These are phyloP conservation scores for Eulimnadia texana DNA, from an alignment of 1,140 invertebrate species.

Conservation along the genomic window DNA sequence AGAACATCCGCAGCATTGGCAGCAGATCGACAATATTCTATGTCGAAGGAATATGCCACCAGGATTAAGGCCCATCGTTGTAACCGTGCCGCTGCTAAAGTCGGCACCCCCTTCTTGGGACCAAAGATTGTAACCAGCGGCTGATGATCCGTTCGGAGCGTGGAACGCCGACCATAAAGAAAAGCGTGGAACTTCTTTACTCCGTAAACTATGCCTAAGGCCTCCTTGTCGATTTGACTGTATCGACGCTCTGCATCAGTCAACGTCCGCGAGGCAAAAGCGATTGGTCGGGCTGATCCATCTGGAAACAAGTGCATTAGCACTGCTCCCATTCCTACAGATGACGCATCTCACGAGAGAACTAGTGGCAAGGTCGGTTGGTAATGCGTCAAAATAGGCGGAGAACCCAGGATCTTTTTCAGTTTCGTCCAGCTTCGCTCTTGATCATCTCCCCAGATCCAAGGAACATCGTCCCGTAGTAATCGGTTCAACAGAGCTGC, in stretches of 20 bases:
- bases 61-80: slow-evolving; percentile 26
- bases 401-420: slow-evolving; percentile 1
- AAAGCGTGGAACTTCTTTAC: slow-evolving; percentile 34
- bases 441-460: slow-evolving; percentile 12
- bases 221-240: slow-evolving; percentile 9
- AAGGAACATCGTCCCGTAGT: not conserved
- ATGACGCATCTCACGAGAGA: slow-evolving; percentile 30
- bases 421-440: slow-evolving; percentile 17
- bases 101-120: slow-evolving; percentile 23
- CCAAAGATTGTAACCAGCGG: slow-evolving; percentile 30
- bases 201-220: slow-evolving; percentile 8
- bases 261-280: slow-evolving; percentile 23
- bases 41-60: slow-evolving; percentile 25
- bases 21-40: too few species aligned
- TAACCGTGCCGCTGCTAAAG: slow-evolving; percentile 24
- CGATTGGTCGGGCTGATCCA: slow-evolving; percentile 24
- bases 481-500: slow-evolving; percentile 28
- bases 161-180: slow-evolving; percentile 30
- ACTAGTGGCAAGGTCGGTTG: slow-evolving; percentile 33
- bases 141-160: slow-evolving; percentile 33
- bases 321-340: slow-evolving; percentile 27
- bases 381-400: slow-evolving; percentile 26
- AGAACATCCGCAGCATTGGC: too few species aligned
- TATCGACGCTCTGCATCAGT: slow-evolving; percentile 2
- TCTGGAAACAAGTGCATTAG: slow-evolving; percentile 24